These are phyloP conservation scores for Tylochromis polylepis DNA, from an alignment of 2,113 vertebrate genomes.

Conservation along the genomic window DNA sequence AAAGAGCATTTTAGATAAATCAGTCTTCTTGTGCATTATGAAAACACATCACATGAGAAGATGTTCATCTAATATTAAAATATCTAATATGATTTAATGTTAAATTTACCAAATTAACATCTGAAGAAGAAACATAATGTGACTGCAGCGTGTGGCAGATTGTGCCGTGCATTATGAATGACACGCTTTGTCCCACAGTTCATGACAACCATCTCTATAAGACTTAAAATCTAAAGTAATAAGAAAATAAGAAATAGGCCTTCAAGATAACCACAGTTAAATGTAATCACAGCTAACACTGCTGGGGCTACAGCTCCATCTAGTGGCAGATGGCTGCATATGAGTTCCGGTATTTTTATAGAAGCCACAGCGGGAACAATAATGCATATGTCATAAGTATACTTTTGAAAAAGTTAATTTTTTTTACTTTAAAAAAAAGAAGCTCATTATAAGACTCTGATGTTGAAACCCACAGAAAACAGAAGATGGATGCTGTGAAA, in stretches of 20 bases:
- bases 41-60: no score
- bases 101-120: accelerated
- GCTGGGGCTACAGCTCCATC: accelerated
- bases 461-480: neutral
- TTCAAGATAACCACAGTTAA: neutral
- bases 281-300: neutral
- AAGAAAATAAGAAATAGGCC: no score
- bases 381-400: accelerated
- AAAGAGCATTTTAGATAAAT: neutral
- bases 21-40: neutral
- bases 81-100: accelerated
- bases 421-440: no score
- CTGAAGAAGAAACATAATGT: neutral
- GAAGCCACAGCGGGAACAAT: neutral
- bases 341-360: no score
- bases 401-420: accelerated
- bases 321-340: neutral
- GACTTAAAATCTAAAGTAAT: no score
- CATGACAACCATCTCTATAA: neutral
- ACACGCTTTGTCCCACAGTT: neutral
- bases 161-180: no score
- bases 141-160: neutral
- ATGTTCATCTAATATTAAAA: neutral
- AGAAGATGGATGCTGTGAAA: neutral
- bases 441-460: neutral